phyloP scores from a whole-genome alignment of 2,113 vertebrate species.

The Grammomys dolichurus region DNA sequence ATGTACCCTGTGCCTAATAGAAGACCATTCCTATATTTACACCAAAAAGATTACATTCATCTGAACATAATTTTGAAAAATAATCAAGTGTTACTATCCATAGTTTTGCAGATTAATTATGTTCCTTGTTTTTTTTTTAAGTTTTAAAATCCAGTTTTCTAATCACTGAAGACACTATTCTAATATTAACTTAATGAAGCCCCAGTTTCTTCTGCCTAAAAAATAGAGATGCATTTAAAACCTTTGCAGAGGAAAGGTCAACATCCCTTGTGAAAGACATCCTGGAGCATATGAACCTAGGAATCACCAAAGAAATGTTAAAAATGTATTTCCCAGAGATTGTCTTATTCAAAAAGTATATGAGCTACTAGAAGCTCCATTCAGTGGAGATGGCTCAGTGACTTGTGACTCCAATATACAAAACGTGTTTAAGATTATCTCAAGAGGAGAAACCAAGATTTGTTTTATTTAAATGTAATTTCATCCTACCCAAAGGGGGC shows the following conservation, averaged over 20 bases:
- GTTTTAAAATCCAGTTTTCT: slow-evolving; percentile 54
- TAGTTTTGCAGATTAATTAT: slow-evolving; percentile 67
- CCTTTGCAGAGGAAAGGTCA: not conserved
- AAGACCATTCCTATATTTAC: slow-evolving; percentile 60
- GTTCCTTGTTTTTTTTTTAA: slow-evolving; percentile 17
- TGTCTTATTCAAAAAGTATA: not conserved
- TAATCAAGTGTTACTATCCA: slow-evolving; percentile 67
- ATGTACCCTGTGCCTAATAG: slow-evolving; percentile 28
- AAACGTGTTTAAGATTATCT: not conserved
- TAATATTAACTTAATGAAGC: slow-evolving; percentile 32
- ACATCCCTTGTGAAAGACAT: slow-evolving; percentile 19
- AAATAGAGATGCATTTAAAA: not conserved
- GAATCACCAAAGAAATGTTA: slow-evolving; percentile 47
- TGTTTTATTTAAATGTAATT: slow-evolving; percentile 45
- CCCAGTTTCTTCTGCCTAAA: not conserved
- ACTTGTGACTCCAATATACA: not conserved
- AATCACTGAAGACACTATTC: not conserved
- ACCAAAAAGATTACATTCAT: slow-evolving; percentile 63
- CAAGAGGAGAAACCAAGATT: not conserved
- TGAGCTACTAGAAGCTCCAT: not conserved
- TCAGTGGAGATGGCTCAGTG: not conserved
- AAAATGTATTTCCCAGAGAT: slow-evolving; percentile 23
- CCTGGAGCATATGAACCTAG: not conserved
- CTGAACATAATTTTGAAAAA: slow-evolving; percentile 69
- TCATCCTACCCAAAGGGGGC: not conserved